phyloP scores from a whole-genome alignment of 2,888 invertebrate species.

The Philaethria dido region DNA sequence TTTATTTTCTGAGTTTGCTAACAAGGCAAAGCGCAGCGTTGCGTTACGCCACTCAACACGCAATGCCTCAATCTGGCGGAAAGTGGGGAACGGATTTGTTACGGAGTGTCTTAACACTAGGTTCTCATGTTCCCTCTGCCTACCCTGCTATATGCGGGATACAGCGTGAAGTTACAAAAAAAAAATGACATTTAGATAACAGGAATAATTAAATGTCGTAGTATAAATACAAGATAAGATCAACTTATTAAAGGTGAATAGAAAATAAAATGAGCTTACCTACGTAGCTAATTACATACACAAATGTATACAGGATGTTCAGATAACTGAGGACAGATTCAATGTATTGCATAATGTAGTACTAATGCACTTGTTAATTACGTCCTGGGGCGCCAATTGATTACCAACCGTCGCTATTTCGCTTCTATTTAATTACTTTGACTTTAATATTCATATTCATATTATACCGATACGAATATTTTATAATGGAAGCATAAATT shows the following conservation, averaged over 20 bases:
- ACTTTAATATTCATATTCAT: constrained; percentile 45
- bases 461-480: neutral
- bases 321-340: constrained; percentile 68
- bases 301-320: constrained; percentile 63
- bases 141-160: too few species aligned
- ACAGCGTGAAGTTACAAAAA: too few species aligned
- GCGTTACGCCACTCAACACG: too few species aligned
- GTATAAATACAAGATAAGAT: constrained; percentile 1
- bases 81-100: too few species aligned
- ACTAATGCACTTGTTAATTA: constrained; percentile 74
- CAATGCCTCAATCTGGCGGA: too few species aligned
- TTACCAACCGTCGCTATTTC: constrained; percentile 69
- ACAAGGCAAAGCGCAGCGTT: too few species aligned
- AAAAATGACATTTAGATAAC: too few species aligned
- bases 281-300: constrained; percentile 65
- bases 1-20: too few species aligned
- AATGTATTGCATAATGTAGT: constrained; percentile 72
- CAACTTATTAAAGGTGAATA: constrained; percentile 45
- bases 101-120: too few species aligned
- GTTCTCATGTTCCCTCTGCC: too few species aligned
- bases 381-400: constrained; percentile 69
- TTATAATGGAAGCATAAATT: neutral
- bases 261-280: constrained; percentile 57
- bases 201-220: too few species aligned
- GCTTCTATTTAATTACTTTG: constrained; percentile 63